Evolutionary conservation across 2,113 vertebrate species (phyloP).

Genomic region (Eidolon helvum): DNA sequence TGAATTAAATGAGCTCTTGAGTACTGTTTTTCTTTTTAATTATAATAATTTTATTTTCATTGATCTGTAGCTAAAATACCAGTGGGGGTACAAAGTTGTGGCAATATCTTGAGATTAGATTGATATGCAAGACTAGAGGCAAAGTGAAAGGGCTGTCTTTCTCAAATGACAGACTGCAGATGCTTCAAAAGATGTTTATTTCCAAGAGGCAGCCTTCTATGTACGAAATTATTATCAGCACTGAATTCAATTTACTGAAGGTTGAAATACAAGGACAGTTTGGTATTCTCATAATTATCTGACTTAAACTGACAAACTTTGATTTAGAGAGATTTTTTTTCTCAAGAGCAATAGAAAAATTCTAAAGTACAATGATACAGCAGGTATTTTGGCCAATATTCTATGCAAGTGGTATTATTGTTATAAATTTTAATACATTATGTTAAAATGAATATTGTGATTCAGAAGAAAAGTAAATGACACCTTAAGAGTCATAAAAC

Average conservation of each 20-base stretch:
- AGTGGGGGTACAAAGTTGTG: background rate
- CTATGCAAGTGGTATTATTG: background rate
- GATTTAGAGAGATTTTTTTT: background rate
- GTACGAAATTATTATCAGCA: slow-evolving; percentile 28
- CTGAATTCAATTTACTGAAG: slow-evolving; percentile 57
- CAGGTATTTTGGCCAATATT: background rate
- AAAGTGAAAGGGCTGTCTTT: background rate
- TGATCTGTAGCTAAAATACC: background rate
- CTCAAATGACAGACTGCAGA: slow-evolving; percentile 26
- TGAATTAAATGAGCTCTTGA: slow-evolving; percentile 13
- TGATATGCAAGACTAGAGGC: background rate
- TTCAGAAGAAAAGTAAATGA: background rate
- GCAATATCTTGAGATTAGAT: background rate
- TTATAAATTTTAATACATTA: background rate
- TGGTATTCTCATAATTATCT: slow-evolving; percentile 32
- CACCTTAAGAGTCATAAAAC: background rate
- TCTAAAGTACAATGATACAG: background rate
- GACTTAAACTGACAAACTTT: slow-evolving; percentile 43
- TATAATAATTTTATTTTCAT: slow-evolving; percentile 2
- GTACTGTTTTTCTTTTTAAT: background rate
- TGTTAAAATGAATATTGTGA: background rate
- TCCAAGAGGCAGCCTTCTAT: slow-evolving; percentile 43
- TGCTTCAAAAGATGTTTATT: slow-evolving; percentile 56
- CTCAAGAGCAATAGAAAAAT: background rate
- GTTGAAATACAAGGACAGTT: slow-evolving; percentile 52